Percentiles rank a stretch among this genome's conserved stretches.
These are phyloP conservation scores for Amniataba percoides DNA, from an alignment of 2,797 vertebrate species.

Conservation along the genomic window DNA sequence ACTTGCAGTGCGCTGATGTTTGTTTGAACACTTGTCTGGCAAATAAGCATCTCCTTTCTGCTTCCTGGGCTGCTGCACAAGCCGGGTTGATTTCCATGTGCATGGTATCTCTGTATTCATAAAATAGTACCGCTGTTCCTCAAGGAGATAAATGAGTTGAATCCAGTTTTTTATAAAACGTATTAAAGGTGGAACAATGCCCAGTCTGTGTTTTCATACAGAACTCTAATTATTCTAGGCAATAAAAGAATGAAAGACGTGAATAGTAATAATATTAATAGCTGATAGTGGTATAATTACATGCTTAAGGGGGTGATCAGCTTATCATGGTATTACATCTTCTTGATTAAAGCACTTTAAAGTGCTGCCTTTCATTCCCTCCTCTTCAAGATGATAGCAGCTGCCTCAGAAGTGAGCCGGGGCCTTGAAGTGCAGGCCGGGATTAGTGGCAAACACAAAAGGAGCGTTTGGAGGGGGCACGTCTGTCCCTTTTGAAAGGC, in stretches of 20 bases:
- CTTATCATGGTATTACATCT: constrained; percentile 77
- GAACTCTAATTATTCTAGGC: not conserved
- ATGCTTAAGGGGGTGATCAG: constrained; percentile 67
- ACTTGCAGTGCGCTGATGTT: constrained; percentile 58
- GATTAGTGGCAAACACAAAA: constrained; percentile 83
- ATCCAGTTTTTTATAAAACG: not conserved
- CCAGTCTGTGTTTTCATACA: not conserved
- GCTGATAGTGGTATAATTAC: constrained; percentile 61
- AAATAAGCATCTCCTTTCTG: constrained; percentile 47
- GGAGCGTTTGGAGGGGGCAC: constrained; percentile 71
- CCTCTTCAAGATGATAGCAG: constrained; percentile 78
- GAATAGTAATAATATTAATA: constrained; percentile 43
- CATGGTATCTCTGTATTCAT: not conserved
- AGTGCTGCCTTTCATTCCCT: constrained; percentile 71
- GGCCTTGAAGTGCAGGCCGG: constrained; percentile 81
- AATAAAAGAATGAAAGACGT: constrained; percentile 16
- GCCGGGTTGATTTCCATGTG: not conserved
- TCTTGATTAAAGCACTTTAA: constrained; percentile 72
- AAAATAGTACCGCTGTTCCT: not conserved
- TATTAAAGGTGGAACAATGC: not conserved
- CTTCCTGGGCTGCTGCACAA: constrained; percentile 24
- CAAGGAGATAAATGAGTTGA: not conserved
- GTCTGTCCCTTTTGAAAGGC: constrained; percentile 77
- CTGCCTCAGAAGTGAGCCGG: constrained; percentile 78
- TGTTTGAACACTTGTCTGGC: constrained; percentile 70